Evolutionary conservation across 2,113 vertebrate genomes (phyloP).

Genomic region (Cygnus buccinator): DNA sequence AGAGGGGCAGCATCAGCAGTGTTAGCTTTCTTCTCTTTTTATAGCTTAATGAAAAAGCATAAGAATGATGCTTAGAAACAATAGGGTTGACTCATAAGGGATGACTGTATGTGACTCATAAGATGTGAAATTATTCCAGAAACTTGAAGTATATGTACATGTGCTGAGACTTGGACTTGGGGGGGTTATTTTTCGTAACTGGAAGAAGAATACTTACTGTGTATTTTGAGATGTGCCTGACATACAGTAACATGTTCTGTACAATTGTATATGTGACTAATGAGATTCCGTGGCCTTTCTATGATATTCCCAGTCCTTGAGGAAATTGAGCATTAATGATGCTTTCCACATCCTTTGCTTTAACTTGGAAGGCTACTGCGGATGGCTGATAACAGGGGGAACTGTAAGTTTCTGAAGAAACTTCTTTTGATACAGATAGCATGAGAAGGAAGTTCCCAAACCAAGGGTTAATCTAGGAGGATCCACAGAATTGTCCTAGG

Average conservation of each 20-base stretch:
- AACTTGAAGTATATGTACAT: not conserved
- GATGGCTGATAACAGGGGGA: not conserved
- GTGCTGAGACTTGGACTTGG: not conserved
- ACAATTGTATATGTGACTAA: rapidly evolving
- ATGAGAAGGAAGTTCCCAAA: not conserved
- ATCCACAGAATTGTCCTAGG: not conserved
- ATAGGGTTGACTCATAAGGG: slow-evolving; percentile 23
- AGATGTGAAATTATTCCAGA: not conserved
- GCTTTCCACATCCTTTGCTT: not conserved
- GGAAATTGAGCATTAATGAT: not conserved
- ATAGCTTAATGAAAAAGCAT: not conserved
- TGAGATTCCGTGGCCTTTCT: not conserved
- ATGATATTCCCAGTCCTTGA: not conserved
- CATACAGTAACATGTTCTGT: not conserved
- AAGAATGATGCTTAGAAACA: slow-evolving; percentile 23
- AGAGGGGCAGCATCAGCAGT: not conserved
- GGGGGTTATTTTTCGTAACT: not conserved
- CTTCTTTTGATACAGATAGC: not conserved
- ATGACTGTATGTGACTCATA: slow-evolving; percentile 30
- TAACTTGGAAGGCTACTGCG: not conserved
- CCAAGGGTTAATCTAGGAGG: not conserved
- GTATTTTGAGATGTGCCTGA: not conserved
- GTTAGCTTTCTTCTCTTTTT: slow-evolving; percentile 21
- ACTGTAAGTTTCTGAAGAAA: not conserved
- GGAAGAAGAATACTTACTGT: not conserved